phyloP scores from a whole-genome alignment of 2,113 vertebrate species.

The Fukomys damarensis region DNA sequence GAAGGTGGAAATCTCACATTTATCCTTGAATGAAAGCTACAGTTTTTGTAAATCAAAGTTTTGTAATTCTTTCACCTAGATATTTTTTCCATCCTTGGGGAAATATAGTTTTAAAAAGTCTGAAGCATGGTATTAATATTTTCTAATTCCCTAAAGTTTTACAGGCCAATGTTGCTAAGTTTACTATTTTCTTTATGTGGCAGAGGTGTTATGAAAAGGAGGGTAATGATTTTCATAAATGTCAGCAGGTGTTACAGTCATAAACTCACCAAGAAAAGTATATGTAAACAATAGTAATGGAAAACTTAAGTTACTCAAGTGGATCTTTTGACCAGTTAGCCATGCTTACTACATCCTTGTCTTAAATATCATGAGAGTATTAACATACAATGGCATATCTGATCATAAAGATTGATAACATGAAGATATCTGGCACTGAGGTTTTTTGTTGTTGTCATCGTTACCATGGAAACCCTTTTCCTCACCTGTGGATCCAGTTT shows the following conservation, averaged over 20 bases:
- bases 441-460: conserved; percentile 26
- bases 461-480: neutral
- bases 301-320: conserved; percentile 38
- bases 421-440: neutral
- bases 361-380: neutral
- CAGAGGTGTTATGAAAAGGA: conserved; percentile 21
- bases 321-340: neutral
- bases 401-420: conserved; percentile 15
- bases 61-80: conserved; percentile 3
- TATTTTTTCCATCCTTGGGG: conserved; percentile 3
- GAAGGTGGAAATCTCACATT: conserved; percentile 32
- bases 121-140: conserved; percentile 23
- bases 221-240: conserved; percentile 17
- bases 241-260: neutral
- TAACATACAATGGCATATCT: neutral
- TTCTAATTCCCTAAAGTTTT: conserved; percentile 9
- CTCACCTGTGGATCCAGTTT: neutral
- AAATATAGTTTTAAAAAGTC: conserved; percentile 25
- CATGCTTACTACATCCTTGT: conserved; percentile 25
- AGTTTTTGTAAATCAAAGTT: conserved; percentile 33
- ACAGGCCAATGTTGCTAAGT: neutral
- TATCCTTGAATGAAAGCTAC: conserved; percentile 12
- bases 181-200: conserved; percentile 50
- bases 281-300: conserved; percentile 2
- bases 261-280: conserved; percentile 21